phyloP scores from a whole-genome alignment of 1,140 invertebrate species.

The Ruditapes philippinarum region DNA sequence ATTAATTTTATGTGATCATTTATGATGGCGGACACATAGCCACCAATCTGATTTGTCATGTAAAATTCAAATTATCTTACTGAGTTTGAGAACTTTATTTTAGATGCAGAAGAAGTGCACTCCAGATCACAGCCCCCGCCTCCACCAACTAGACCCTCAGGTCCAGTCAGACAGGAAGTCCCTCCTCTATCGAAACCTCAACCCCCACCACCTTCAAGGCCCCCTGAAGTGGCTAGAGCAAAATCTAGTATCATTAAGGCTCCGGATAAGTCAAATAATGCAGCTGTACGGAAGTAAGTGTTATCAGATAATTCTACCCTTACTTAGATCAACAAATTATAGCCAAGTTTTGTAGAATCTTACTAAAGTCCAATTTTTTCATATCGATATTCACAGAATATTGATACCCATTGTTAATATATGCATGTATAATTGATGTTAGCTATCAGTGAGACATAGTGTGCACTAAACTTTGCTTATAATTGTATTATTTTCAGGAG shows the following conservation, averaged over 20 bases:
- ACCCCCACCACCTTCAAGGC: background rate
- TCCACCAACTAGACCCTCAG: background rate
- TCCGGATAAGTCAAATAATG: background rate
- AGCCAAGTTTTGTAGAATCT: no score
- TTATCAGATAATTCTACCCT: no score
- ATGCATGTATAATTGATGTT: no score
- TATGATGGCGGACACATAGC: background rate
- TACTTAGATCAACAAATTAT: no score
- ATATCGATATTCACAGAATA: no score
- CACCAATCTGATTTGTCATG: background rate
- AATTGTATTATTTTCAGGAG: constrained; percentile 73
- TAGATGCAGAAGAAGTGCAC: background rate
- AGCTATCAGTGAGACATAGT: no score
- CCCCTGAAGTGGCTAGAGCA: background rate
- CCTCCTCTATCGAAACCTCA: background rate
- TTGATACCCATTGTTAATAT: no score
- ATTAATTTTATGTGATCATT: background rate
- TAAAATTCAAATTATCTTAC: background rate
- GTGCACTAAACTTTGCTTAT: no score
- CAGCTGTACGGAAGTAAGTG: constrained; percentile 1
- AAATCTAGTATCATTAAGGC: background rate
- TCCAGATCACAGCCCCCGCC: background rate
- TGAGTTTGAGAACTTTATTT: background rate
- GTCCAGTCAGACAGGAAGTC: background rate
- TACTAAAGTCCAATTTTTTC: no score